phyloP scores from a whole-genome alignment of 2,888 invertebrate genomes.

The Vandiemenella viatica region DNA sequence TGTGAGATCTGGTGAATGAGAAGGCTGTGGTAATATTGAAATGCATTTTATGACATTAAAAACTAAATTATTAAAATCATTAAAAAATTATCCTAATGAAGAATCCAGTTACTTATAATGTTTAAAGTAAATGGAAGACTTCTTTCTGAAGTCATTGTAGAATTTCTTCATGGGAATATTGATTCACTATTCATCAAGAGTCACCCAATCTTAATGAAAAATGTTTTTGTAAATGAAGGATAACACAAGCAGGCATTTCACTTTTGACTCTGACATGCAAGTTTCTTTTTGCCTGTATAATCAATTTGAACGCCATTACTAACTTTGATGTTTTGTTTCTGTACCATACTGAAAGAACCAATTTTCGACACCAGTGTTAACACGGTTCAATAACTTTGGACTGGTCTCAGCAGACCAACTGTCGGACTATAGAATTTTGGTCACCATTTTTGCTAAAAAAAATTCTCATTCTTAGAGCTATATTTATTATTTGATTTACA shows the following conservation, averaged over 20 bases:
- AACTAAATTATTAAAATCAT: no score
- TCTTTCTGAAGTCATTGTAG: neutral
- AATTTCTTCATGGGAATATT: neutral
- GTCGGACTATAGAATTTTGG: neutral
- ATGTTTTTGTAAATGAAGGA: neutral
- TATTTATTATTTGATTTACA: neutral
- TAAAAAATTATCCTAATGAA: no score
- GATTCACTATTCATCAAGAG: neutral
- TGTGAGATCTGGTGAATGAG: no score
- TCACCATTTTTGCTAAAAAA: neutral
- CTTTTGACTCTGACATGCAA: neutral
- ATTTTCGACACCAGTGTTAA: slow-evolving; percentile 10
- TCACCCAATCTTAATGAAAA: slow-evolving; percentile 2
- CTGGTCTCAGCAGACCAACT: neutral
- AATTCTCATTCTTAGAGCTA: neutral
- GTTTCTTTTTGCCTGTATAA: neutral
- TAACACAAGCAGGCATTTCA: neutral
- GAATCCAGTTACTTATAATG: neutral
- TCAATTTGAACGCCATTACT: neutral
- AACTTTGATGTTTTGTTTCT: slow-evolving; percentile 8
- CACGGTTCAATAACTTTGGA: slow-evolving; percentile 3
- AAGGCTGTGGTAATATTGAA: no score
- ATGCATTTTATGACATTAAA: no score
- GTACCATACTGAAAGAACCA: slow-evolving; percentile 15
- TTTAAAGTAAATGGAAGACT: neutral